Conservation (phyloP, 2,888 invertebrate genomes). For the Eupithecia subumbrata region DNA sequence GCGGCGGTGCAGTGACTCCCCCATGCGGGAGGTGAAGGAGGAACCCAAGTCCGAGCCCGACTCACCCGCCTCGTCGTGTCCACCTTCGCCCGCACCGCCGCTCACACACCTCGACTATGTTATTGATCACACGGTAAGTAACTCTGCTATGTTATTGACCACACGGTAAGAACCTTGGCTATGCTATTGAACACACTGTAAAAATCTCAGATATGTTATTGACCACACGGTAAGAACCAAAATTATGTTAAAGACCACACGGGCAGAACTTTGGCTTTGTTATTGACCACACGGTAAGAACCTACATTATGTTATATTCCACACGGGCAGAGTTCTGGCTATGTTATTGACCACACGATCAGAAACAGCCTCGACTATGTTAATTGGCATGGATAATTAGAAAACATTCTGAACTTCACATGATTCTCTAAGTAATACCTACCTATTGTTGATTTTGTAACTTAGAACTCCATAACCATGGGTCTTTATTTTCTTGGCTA, state of each 20-base stretch:
- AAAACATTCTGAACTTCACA: too few species aligned
- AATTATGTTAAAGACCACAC: constrained; percentile 84
- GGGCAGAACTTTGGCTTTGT: not conserved
- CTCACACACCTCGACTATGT: constrained; percentile 84
- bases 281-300: not conserved
- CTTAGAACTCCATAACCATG: not conserved
- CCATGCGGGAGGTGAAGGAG: constrained; percentile 86
- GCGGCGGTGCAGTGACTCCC: constrained; percentile 67
- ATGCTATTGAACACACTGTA: not conserved
- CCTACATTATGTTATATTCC: too few species aligned
- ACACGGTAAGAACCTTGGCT: not conserved
- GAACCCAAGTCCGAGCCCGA: constrained; percentile 90
- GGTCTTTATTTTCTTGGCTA: not conserved
- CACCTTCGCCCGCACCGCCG: constrained; percentile 87
- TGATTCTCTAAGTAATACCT: too few species aligned
- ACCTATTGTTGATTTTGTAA: too few species aligned
- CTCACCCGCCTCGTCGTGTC: constrained; percentile 89
- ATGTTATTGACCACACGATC: not conserved
- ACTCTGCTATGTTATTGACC: constrained; percentile 85
- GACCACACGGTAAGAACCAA: constrained; percentile 85
- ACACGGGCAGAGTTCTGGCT: too few species aligned
- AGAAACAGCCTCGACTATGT: not conserved
- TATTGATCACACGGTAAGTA: constrained; percentile 86
- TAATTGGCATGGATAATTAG: too few species aligned
- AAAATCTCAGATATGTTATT: constrained; percentile 84